Conservation (phyloP, 1,140 invertebrate species). For the Caenorhabditis tropicalis region DNA sequence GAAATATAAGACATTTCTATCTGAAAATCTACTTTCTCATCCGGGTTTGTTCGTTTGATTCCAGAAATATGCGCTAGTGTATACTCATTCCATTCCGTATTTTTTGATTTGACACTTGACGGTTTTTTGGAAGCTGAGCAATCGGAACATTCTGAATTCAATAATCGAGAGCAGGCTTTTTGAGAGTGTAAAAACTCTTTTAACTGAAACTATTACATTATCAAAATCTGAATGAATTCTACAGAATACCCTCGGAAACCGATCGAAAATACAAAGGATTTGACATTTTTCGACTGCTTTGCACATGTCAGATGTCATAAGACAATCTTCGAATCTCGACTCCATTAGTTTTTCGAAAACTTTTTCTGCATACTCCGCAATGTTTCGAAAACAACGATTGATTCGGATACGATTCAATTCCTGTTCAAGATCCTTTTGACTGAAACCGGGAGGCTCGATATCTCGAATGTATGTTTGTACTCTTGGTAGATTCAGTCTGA, state of each 20-base stretch:
- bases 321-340: neutral
- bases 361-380: neutral
- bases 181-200: neutral
- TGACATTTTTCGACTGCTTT: neutral
- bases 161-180: neutral
- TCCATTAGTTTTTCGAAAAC: neutral
- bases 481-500: too few species aligned
- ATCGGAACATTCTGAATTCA: neutral
- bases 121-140: neutral
- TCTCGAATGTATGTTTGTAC: too few species aligned
- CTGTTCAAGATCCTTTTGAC: neutral
- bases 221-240: neutral
- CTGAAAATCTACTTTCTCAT: too few species aligned
- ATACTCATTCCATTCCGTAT: too few species aligned
- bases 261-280: neutral
- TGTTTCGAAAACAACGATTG: neutral
- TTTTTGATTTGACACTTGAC: too few species aligned
- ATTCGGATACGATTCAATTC: neutral
- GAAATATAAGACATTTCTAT: too few species aligned
- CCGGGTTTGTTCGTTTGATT: too few species aligned
- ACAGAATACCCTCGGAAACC: neutral
- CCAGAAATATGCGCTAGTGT: too few species aligned
- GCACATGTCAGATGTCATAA: neutral
- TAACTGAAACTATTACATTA: neutral
- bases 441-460: neutral